Base-by-base conservation (phyloP, 64 coral and sea anemone genomes). In the Porites australiensis region DNA sequence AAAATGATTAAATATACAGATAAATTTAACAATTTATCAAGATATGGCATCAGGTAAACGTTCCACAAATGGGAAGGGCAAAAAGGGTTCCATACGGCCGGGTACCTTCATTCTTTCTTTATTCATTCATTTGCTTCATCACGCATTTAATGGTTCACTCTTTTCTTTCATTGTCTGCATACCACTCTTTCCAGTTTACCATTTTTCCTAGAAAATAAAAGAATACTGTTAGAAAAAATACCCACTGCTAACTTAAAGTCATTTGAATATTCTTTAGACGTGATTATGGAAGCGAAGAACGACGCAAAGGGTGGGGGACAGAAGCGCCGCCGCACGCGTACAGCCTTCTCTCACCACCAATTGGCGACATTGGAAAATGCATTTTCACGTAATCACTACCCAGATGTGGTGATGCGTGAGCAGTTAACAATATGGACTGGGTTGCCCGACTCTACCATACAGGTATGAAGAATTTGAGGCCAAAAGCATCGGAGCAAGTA, bases 301-400 rank as follows among this genome's bases (percentile, higher is more conserved):
- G 64, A 48, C 48, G 15, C 43, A 19, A 65, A 70, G 47, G 69
- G 69, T 27, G 89, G 51, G 14, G 53, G 58, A 4, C 89, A 71
- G 68, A 91, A 91, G 68, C 64, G 79, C 83, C 75, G 94, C 3
- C 89, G 94, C 37, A 88, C 94, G 50, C 89, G 94, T 57, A 96
- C 94, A 69, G 86, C 89, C 3, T 96, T 96, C 77, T 92, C 77
- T n/a, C 89, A 64, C 18, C 81, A 75, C 80, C 94, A 96, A 64
- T 58, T 96, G 45, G 63, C 59, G 61, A 73, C 90, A 13, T 74
- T 96, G 46, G 94, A 96, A 72, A 72, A 64, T 68, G 60, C 59
- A n/a, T 96, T 96, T 86, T 75, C 84, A 13, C 86, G 92, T 46
- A 96, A 89, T 75, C 94, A 92, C 14, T 92, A 96, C 58, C 94